phyloP scores from a whole-genome alignment of 1,140 invertebrate genomes.

The Venustaconcha ellipsiformis region DNA sequence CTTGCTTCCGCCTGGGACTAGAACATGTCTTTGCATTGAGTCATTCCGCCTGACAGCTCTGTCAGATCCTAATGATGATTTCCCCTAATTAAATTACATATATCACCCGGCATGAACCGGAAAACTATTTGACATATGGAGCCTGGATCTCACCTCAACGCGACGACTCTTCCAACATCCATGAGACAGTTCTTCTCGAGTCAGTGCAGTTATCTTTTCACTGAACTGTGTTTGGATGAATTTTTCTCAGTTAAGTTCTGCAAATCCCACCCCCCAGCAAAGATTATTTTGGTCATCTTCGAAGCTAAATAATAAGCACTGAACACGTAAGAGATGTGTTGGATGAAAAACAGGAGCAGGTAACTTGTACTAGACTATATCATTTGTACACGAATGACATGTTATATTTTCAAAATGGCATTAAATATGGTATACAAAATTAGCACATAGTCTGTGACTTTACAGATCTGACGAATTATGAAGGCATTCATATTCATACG shows the following conservation, averaged over 20 bases:
- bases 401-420: too few species aligned
- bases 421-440: too few species aligned
- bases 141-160: slow-evolving; percentile 74
- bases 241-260: slow-evolving; percentile 73
- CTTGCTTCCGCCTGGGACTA: slow-evolving; percentile 74
- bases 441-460: too few species aligned
- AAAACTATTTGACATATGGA: slow-evolving; percentile 72
- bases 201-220: slow-evolving; percentile 71
- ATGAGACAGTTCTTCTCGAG: slow-evolving; percentile 69
- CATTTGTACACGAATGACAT: too few species aligned
- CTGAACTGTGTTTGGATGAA: slow-evolving; percentile 70
- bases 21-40: slow-evolving; percentile 75
- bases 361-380: too few species aligned
- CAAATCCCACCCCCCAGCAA: slow-evolving; percentile 76
- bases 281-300: slow-evolving; percentile 72
- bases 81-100: slow-evolving; percentile 71
- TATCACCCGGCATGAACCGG: slow-evolving; percentile 74
- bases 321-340: too few species aligned
- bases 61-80: slow-evolving; percentile 73
- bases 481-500: too few species aligned
- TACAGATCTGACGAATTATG: too few species aligned
- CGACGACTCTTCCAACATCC: slow-evolving; percentile 71
- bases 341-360: too few species aligned
- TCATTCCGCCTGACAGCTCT: slow-evolving; percentile 70
- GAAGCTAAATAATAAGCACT: too few species aligned